Evolutionary conservation across 2,797 vertebrate species (phyloP).

Genomic region (Mycteria americana): DNA sequence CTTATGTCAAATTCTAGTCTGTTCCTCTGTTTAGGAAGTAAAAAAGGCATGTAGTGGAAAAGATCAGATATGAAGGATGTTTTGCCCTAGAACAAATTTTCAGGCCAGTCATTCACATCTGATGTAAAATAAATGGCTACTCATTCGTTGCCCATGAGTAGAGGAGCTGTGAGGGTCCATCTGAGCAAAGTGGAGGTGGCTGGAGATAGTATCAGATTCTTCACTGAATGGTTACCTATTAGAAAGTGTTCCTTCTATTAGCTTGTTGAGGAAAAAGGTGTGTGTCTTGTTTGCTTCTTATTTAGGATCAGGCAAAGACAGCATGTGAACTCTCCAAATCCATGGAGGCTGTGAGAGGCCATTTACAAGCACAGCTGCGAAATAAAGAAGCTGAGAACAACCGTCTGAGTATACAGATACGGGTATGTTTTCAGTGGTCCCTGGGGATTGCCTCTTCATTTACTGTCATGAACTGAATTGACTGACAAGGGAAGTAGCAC

Average conservation of each 20-base stretch:
- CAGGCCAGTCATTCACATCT: neutral
- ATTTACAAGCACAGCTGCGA: conserved; percentile 86
- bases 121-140: neutral
- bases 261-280: neutral
- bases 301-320: conserved; percentile 83
- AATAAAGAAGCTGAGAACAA: conserved; percentile 89
- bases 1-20: neutral
- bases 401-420: conserved; percentile 83
- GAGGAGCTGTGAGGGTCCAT: neutral
- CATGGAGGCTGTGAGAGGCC: conserved; percentile 84
- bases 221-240: neutral
- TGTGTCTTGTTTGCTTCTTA: neutral
- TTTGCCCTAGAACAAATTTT: neutral
- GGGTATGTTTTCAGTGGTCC: conserved; percentile 70
- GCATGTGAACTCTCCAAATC: conserved; percentile 82
- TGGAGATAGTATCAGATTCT: neutral
- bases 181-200: neutral
- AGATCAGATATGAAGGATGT: neutral
- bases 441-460: neutral
- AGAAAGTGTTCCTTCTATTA: neutral
- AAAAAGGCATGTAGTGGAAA: neutral
- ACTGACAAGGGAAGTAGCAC: neutral
- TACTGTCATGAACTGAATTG: neutral
- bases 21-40: neutral
- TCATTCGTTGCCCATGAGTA: neutral